Percentiles rank a stretch among this genome's conserved stretches.
phyloP scores from a whole-genome alignment of 1,140 invertebrate species.

The Sesamia nonagrioides region DNA sequence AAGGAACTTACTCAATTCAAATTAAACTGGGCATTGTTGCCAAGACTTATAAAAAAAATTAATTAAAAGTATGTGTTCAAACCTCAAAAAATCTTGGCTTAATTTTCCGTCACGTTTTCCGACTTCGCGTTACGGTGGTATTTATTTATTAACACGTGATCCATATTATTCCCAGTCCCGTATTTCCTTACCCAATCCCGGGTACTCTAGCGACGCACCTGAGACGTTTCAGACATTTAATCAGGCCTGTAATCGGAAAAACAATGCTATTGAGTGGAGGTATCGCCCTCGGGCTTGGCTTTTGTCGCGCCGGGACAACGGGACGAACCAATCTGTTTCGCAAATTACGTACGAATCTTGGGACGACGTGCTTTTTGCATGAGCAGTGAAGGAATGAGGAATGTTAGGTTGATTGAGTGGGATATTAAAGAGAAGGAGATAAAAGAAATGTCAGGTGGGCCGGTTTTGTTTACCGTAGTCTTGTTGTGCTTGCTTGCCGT shows the following conservation, averaged over 20 bases:
- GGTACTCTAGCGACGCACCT: slow-evolving; percentile 63
- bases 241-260: slow-evolving; percentile 80
- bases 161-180: background rate
- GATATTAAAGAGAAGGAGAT: slow-evolving; percentile 23
- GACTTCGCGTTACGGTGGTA: background rate
- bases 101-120: background rate
- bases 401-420: slow-evolving; percentile 40
- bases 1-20: background rate
- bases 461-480: background rate
- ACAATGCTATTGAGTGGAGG: slow-evolving; percentile 75
- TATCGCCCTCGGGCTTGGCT: slow-evolving; percentile 55
- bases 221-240: slow-evolving; percentile 68
- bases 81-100: background rate
- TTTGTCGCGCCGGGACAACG: slow-evolving; percentile 32
- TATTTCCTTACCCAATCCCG: slow-evolving; percentile 8
- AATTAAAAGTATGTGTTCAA: too few relatives aligned
- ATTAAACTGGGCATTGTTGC: too few relatives aligned
- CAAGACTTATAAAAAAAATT: too few relatives aligned
- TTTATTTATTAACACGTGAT: slow-evolving; percentile 14
- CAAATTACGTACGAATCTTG: slow-evolving; percentile 50
- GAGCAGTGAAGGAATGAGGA: slow-evolving; percentile 34
- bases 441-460: slow-evolving; percentile 34
- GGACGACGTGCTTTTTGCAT: slow-evolving; percentile 46
- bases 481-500: slow-evolving; percentile 16
- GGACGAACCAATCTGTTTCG: slow-evolving; percentile 50